phyloP scores from a whole-genome alignment of 1,140 invertebrate genomes.

The Temnothorax longispinosus region DNA sequence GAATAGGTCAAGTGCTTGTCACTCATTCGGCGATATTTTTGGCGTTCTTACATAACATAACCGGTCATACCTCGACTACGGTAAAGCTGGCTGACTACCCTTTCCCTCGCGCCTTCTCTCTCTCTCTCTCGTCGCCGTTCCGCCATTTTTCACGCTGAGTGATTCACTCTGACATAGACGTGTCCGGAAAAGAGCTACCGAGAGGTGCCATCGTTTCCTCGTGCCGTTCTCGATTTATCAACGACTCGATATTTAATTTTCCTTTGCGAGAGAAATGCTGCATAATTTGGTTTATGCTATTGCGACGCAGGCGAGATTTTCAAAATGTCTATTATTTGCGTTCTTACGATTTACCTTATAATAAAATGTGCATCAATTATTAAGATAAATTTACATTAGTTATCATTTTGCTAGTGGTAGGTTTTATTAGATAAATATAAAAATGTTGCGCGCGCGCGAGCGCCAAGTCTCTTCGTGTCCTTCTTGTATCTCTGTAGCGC shows the following conservation, averaged over 20 bases:
- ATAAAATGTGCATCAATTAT: background rate
- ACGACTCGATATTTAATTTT: conserved; percentile 28
- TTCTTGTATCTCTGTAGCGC: background rate
- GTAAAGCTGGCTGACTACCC: conserved; percentile 29
- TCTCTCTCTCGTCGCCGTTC: background rate
- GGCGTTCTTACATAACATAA: conserved; percentile 80
- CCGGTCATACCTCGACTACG: conserved; percentile 59
- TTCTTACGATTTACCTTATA: background rate
- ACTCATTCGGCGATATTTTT: conserved; percentile 82
- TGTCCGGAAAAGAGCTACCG: conserved; percentile 25
- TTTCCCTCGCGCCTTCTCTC: conserved; percentile 33
- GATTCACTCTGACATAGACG: conserved; percentile 58
- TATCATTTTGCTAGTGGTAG: background rate
- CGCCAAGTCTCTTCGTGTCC: background rate
- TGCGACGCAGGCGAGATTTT: background rate
- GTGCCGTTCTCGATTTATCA: conserved; percentile 28
- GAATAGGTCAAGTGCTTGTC: conserved; percentile 80
- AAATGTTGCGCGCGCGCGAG: background rate
- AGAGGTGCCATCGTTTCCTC: conserved; percentile 5
- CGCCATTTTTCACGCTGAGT: conserved; percentile 68
- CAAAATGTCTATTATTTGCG: background rate
- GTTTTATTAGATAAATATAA: background rate
- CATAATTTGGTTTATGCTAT: background rate
- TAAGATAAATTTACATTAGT: background rate
- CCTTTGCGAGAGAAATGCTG: background rate